Percentiles rank a stretch among this genome's conserved stretches.
Conservation (phyloP, 2,888 invertebrate species). For the Ecdyonurus torrentis region DNA sequence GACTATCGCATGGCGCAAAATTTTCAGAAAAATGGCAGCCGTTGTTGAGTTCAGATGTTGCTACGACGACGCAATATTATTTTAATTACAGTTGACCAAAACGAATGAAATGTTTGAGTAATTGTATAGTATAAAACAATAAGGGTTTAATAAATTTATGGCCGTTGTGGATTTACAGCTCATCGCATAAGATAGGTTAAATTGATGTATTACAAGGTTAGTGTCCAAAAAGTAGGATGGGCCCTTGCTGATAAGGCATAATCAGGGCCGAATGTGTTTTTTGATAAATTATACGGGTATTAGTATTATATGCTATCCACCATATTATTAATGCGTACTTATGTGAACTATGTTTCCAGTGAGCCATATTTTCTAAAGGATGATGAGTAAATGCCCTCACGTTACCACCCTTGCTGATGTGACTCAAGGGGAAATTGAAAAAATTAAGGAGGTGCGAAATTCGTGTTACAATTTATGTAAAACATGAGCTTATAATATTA, state of each 20-base stretch:
- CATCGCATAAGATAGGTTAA: not conserved
- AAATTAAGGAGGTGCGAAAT: slow-evolving; percentile 12
- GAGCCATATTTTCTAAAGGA: slow-evolving; percentile 20
- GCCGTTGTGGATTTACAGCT: not conserved
- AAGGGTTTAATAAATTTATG: too few relatives aligned
- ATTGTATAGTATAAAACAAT: too few relatives aligned
- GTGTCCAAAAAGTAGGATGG: not conserved
- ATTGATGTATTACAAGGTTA: not conserved
- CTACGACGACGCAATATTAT: not conserved
- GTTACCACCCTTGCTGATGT: slow-evolving; percentile 10
- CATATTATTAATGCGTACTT: not conserved
- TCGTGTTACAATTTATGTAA: not conserved
- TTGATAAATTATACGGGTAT: too few relatives aligned
- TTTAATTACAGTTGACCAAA: not conserved
- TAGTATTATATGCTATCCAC: too few relatives aligned
- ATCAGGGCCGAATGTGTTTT: too few relatives aligned
- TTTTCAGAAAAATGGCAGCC: not conserved
- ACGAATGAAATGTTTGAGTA: not conserved
- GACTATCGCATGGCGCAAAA: not conserved
- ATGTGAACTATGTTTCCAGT: not conserved
- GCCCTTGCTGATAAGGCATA: too few relatives aligned
- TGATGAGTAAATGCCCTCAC: slow-evolving; percentile 14
- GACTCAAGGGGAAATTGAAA: slow-evolving; percentile 11
- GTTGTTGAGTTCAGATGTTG: not conserved
- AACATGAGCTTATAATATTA: not conserved